These are phyloP conservation scores for Rhinoptilus africanus DNA, from an alignment of 2,113 vertebrate species.

Conservation along the genomic window DNA sequence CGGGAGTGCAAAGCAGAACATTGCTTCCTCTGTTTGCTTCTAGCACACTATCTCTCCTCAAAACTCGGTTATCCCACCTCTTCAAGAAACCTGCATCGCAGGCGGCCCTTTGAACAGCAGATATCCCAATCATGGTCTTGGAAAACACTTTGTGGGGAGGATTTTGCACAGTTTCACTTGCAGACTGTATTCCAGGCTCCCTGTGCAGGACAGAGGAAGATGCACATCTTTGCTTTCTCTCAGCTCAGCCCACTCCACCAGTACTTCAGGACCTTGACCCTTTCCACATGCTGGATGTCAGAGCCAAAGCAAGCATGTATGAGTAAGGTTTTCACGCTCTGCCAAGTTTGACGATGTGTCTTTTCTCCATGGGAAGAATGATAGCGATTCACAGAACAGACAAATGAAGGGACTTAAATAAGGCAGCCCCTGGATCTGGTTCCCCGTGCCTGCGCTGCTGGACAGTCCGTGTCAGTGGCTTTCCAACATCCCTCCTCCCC, in stretches of 20 bases:
- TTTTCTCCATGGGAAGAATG: constrained; percentile 5
- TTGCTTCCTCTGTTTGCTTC: background rate
- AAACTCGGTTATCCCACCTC: background rate
- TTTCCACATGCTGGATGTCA: background rate
- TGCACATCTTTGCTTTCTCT: background rate
- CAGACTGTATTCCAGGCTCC: background rate
- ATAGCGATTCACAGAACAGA: background rate
- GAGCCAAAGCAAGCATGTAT: background rate
- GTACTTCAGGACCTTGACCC: background rate
- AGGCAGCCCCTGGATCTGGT: background rate
- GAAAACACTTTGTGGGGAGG: background rate
- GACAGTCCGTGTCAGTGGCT: background rate
- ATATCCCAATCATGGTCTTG: background rate
- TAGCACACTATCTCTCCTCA: background rate
- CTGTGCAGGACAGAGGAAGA: background rate
- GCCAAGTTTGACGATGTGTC: background rate
- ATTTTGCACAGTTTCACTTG: background rate
- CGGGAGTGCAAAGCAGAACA: constrained; percentile 12
- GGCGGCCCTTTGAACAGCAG: background rate
- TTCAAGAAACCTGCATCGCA: background rate
- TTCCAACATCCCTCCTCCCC: background rate
- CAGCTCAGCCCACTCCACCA: background rate
- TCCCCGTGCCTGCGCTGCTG: fast-evolving
- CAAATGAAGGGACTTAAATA: background rate
- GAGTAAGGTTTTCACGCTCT: background rate